Base-by-base conservation (phyloP, 1,140 invertebrate genomes). In the Bombus waltoni region DNA sequence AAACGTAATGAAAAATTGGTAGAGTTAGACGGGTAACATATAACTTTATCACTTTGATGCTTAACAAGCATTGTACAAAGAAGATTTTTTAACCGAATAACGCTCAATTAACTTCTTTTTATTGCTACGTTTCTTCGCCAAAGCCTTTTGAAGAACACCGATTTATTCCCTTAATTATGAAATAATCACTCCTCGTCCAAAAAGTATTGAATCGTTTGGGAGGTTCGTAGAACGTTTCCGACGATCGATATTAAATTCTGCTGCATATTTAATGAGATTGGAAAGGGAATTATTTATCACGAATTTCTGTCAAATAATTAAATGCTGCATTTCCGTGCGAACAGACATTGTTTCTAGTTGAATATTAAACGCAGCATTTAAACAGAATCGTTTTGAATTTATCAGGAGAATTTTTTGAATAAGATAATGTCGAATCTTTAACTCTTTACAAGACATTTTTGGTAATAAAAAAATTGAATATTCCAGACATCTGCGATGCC, bases 271-370 rank as follows among this genome's bases (percentile, higher is more conserved):
- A n/a, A 62, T n/a, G 59, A n/a, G 11, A 62, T n/a, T 62, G 59
- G 59, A 13, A 53, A 13, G 59, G 28, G 10, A 62, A n/a, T 62
- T 62, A 62, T 62, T 62, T 62, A 62, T 62, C 13, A 11, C n/a
- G 28, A 62, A 62, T 62, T 62, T 62, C 59, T n/a, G 59, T 62
- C 59, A 62, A 62, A 62, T 62, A 62, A 62, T 62, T n/a, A 62
- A 62, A 62, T n/a, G 59, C 59, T n/a, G 59, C 10, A n/a, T 62
- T 62, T 62, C 59, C 47, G 1, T 53, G 47, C 47, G 18, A 22
- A 28, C 28, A n/a, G 28, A n/a, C 5, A 53, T 2, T 53, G 18
- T 53, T 53, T 2, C 28, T n/a, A n/a, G 59, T 11, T 28, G 11
- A 1, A 62, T 62, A 62, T 62, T 62, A 62, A 62, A n/a, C n/a